phyloP scores from a whole-genome alignment of 1,140 invertebrate genomes.

The Aphidius gifuensis region DNA sequence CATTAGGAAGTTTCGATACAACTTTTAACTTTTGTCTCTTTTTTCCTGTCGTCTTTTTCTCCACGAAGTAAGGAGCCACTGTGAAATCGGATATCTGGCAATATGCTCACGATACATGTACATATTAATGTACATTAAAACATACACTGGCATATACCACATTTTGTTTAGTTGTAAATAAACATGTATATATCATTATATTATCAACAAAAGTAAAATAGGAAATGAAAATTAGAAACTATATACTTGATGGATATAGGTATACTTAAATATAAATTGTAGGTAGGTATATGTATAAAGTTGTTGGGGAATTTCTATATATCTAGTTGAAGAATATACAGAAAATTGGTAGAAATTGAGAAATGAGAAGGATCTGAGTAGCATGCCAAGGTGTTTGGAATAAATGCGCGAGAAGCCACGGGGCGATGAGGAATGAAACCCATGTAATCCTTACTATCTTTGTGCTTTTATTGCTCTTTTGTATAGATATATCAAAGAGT shows the following conservation, averaged over 20 bases:
- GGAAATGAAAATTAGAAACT: too few species aligned
- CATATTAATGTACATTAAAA: too few species aligned
- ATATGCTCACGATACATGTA: background rate
- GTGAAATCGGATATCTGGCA: constrained; percentile 36
- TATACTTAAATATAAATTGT: too few species aligned
- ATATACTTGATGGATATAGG: too few species aligned
- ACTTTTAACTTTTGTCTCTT: constrained; percentile 34
- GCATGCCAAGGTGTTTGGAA: constrained; percentile 3
- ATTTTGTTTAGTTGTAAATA: too few species aligned
- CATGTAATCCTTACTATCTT: constrained; percentile 1
- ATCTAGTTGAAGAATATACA: too few species aligned
- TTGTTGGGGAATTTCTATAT: too few species aligned
- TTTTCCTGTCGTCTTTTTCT: too few species aligned
- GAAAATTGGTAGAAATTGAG: constrained; percentile 14
- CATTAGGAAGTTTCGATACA: constrained; percentile 45
- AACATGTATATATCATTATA: too few species aligned
- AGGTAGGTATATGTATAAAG: too few species aligned
- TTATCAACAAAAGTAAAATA: too few species aligned
- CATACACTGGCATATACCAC: too few species aligned
- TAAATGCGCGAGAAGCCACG: constrained; percentile 19
- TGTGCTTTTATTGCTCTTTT: background rate
- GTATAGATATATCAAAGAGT: background rate
- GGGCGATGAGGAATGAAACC: constrained; percentile 9
- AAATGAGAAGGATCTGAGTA: constrained; percentile 12
- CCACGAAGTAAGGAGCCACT: constrained; percentile 23